Conservation (phyloP, 1,140 invertebrate genomes). For the Meteorus sp. region DNA sequence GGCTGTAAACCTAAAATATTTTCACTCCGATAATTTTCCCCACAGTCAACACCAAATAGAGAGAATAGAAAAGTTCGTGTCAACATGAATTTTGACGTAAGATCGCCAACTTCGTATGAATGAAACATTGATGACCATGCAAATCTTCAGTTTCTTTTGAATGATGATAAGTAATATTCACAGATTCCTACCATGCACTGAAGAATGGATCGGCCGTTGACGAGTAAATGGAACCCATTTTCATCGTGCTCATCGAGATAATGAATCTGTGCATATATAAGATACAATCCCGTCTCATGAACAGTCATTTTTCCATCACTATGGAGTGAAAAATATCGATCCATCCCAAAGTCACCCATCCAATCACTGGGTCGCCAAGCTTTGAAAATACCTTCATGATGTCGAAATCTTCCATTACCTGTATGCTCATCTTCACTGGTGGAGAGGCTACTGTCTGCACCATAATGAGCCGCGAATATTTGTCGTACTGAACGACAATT, state of each 20-base stretch:
- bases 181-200: slow-evolving; percentile 60
- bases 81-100: no score
- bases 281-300: slow-evolving; percentile 64
- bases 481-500: slow-evolving; percentile 35
- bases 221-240: slow-evolving; percentile 65
- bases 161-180: not conserved
- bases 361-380: slow-evolving; percentile 59
- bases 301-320: slow-evolving; percentile 60
- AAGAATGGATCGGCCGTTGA: slow-evolving; percentile 60
- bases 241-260: slow-evolving; percentile 68
- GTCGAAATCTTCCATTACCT: slow-evolving; percentile 59
- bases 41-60: no score
- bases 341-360: slow-evolving; percentile 53
- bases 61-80: slow-evolving; percentile 1
- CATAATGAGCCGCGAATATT: slow-evolving; percentile 46
- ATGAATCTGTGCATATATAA: slow-evolving; percentile 70
- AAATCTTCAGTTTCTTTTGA: not conserved
- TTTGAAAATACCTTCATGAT: slow-evolving; percentile 55
- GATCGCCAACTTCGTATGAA: no score
- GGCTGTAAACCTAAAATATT: slow-evolving; percentile 47
- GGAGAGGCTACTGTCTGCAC: slow-evolving; percentile 41
- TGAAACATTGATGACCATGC: slow-evolving; percentile 4
- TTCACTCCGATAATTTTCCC: no score
- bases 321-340: slow-evolving; percentile 46
- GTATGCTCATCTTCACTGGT: slow-evolving; percentile 40